phyloP scores from a whole-genome alignment of 2,888 invertebrate genomes.

The Melipona bicolor region DNA sequence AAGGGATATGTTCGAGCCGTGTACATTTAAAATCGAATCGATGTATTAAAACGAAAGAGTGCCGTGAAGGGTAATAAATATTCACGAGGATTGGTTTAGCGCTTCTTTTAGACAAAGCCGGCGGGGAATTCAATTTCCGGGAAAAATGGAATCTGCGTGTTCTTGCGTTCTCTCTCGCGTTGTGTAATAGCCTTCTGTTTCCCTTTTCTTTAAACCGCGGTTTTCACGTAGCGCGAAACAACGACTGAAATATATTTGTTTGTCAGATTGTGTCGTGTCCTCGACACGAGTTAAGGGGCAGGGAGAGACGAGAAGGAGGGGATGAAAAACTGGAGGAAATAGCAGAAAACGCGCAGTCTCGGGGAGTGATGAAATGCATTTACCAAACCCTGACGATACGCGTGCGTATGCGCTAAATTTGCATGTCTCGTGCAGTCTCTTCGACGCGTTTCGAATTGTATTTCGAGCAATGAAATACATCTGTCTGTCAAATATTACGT shows the following conservation, averaged over 20 bases:
- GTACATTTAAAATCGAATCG: neutral
- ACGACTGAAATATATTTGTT: conserved; percentile 72
- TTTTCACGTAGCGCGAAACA: conserved; percentile 36
- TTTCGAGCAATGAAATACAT: conserved; percentile 63
- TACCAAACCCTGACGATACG: conserved; percentile 42
- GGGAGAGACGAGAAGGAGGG: conserved; percentile 9
- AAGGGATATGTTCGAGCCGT: neutral
- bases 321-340: conserved; percentile 45
- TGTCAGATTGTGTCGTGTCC: conserved; percentile 70
- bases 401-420: conserved; percentile 43
- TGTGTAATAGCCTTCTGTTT: conserved; percentile 43
- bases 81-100: neutral
- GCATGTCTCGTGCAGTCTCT: conserved; percentile 36
- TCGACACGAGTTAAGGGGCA: neutral
- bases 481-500: conserved; percentile 72
- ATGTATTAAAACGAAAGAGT: neutral
- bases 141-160: conserved; percentile 36
- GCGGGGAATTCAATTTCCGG: conserved; percentile 24
- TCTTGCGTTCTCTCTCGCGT: conserved; percentile 19
- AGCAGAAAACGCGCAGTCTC: conserved; percentile 42
- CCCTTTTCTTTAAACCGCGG: conserved; percentile 27
- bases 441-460: conserved; percentile 54
- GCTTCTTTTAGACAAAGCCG: neutral
- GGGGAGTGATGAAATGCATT: conserved; percentile 63
- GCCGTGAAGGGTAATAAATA: neutral